phyloP scores from a whole-genome alignment of 2,113 vertebrate genomes.

The Catharus fuscescens region DNA sequence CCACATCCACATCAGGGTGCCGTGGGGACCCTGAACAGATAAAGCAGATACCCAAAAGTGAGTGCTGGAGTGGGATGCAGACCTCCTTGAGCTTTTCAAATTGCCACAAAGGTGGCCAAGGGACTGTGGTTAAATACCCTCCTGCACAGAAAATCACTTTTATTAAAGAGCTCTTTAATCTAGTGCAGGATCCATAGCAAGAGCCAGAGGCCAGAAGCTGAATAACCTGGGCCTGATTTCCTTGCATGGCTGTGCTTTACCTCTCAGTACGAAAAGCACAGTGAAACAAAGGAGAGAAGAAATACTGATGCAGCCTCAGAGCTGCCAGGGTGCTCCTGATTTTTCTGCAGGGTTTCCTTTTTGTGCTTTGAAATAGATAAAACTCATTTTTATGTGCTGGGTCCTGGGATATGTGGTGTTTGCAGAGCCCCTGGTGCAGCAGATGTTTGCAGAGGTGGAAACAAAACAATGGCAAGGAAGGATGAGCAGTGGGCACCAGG shows the following conservation, averaged over 20 bases:
- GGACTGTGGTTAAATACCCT: background rate
- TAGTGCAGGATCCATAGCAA: background rate
- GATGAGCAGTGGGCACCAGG: background rate
- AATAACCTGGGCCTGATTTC: background rate
- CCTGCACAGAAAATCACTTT: background rate
- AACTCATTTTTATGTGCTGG: background rate
- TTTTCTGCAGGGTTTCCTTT: background rate
- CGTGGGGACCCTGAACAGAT: background rate
- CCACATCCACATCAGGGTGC: background rate
- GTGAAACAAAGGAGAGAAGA: background rate
- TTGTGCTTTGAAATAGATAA: background rate
- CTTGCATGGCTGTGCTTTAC: background rate
- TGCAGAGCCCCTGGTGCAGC: background rate
- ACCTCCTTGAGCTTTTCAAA: background rate
- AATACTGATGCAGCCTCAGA: background rate
- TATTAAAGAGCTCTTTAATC: background rate
- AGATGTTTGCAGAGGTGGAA: background rate
- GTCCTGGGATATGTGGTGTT: fast-evolving
- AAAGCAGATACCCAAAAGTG: background rate
- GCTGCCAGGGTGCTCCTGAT: background rate
- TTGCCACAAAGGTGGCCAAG: background rate
- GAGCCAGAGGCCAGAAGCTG: background rate
- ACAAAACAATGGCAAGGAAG: background rate
- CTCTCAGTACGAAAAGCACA: background rate
- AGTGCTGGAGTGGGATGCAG: background rate